Evolutionary conservation across 2,113 vertebrate species (phyloP), one percentile per base, ranked within the genome.

Genomic region (Passer montanus): DNA sequence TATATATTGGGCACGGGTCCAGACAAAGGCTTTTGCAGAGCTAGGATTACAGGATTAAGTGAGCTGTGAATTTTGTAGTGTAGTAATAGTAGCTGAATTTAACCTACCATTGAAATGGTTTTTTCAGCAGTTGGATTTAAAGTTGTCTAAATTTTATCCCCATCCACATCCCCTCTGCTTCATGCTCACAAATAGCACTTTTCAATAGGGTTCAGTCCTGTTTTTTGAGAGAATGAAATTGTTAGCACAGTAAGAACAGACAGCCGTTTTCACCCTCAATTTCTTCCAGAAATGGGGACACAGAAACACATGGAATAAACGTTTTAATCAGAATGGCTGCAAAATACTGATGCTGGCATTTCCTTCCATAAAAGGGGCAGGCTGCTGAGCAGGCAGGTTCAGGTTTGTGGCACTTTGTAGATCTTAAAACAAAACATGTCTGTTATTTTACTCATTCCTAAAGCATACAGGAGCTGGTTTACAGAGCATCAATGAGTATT

Each of bases 191-290:
- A 83, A 7, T n/a, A 58, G 31, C 24, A 30, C 26, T 90, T 67
- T 72, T 19, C 15, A 17, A 35, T 44, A 21, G 0, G 2, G 19
- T 47, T n/a, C 39, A 53, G 37, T 33, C 35, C 21, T 85, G 15
- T 3, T 74, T 76, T 69, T 93, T 55, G 19, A 47, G 41, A 63
- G 20, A 33, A 33, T 69, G 6, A 53, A 69, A 13, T 53, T 47
- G 6, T 79, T 62, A 35, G 16, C 23, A 35, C 0, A 0, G 6
- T 21, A 53, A 76, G 28, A 60, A 44, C 2, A 39, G 14, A 24
- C 27, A 66, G 26, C 31, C 2, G 1, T 83, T 88, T 83, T 46
- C 43, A 66, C 21, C 2, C 3, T 24, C n/a, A 33, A 4, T 33
- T 80, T 4, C 85, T 85, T 76, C 75, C 49, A 77, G 75, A 77